Conservation (phyloP, 2,888 invertebrate genomes). For the Cosmorhoe ocellata region DNA sequence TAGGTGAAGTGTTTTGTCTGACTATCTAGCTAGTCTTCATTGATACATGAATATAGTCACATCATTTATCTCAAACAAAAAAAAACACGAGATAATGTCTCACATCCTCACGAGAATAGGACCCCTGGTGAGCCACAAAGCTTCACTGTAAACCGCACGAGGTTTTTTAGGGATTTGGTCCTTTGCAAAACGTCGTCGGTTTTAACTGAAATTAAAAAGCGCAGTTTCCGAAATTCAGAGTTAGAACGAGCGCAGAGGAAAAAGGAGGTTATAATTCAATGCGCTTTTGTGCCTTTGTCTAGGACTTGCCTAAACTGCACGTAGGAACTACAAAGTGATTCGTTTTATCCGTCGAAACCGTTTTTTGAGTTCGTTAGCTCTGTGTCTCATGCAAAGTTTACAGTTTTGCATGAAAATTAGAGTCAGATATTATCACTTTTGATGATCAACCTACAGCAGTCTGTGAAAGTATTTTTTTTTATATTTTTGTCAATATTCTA, state of each 20-base stretch:
- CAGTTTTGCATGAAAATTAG: background rate
- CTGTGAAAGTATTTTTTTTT: too few relatives aligned
- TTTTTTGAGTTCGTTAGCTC: background rate
- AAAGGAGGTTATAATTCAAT: constrained; percentile 16
- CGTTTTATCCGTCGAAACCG: constrained; percentile 5
- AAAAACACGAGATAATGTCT: background rate
- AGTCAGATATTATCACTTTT: too few relatives aligned
- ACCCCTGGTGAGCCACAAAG: constrained; percentile 52
- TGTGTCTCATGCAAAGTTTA: background rate
- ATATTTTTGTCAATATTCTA: too few relatives aligned
- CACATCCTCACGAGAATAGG: background rate
- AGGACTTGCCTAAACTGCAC: constrained; percentile 4
- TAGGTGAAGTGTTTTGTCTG: too few relatives aligned
- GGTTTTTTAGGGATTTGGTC: constrained; percentile 63
- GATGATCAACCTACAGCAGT: too few relatives aligned
- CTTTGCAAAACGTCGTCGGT: constrained; percentile 50
- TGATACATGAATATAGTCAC: too few relatives aligned
- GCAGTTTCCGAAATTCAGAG: constrained; percentile 25
- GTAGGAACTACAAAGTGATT: constrained; percentile 9
- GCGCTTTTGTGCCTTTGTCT: constrained; percentile 18
- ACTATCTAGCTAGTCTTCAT: too few relatives aligned
- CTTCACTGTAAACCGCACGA: constrained; percentile 60
- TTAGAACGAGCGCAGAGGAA: constrained; percentile 26
- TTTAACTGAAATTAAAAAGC: constrained; percentile 38
- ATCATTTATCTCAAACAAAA: too few relatives aligned